Conservation (phyloP, 2,797 vertebrate species). For the Poeciliopsis paucimaculata region DNA sequence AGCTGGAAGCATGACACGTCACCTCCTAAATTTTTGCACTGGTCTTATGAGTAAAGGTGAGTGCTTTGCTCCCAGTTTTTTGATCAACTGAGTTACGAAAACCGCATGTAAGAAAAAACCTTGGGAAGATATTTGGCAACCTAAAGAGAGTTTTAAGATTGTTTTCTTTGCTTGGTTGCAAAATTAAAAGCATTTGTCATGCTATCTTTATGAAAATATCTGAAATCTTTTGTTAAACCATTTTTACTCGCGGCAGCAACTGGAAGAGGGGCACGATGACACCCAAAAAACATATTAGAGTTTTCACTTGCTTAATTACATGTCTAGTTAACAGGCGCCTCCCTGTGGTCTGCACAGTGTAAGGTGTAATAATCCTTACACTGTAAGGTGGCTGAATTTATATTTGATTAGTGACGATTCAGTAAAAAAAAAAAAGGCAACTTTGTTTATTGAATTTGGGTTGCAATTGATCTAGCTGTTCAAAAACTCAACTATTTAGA, state of each 20-base stretch:
- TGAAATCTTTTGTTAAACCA: background rate
- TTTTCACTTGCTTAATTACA: background rate
- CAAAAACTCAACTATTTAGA: background rate
- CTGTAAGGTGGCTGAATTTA: background rate
- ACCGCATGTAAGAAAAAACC: background rate
- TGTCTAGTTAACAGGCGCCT: background rate
- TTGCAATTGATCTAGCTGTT: background rate
- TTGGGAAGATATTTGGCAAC: background rate
- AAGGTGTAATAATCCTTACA: background rate
- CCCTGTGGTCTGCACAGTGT: background rate
- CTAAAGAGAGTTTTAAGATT: background rate
- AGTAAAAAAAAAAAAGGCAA: background rate
- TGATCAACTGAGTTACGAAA: background rate
- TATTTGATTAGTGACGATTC: background rate
- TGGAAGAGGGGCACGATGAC: background rate
- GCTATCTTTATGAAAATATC: background rate
- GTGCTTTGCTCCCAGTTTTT: background rate
- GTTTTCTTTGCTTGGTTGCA: background rate
- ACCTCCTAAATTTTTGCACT: background rate
- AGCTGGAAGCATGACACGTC: conserved; percentile 17
- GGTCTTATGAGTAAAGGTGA: background rate
- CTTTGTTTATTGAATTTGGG: background rate
- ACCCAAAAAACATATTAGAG: background rate
- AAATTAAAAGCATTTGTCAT: background rate
- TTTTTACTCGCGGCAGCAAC: background rate